These are phyloP conservation scores for Acanthurus leucopareius DNA, from an alignment of 2,797 vertebrate genomes.

Conservation along the genomic window DNA sequence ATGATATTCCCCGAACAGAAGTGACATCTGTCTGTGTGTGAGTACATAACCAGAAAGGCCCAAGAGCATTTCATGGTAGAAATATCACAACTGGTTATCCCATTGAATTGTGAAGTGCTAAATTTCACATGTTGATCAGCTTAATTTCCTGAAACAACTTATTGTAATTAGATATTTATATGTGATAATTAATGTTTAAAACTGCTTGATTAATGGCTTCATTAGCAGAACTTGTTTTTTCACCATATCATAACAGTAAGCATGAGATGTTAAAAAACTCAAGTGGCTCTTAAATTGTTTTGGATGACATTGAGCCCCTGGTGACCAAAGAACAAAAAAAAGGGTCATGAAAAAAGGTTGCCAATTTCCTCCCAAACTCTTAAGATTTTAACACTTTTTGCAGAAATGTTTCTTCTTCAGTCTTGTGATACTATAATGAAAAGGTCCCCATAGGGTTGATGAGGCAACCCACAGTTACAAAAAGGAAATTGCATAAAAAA, in stretches of 20 bases:
- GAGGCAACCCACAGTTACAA: slow-evolving; percentile 6
- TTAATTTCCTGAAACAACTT: slow-evolving; percentile 26
- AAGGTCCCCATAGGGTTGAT: background rate
- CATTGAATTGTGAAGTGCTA: slow-evolving; percentile 13
- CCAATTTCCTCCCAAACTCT: background rate
- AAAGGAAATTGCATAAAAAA: slow-evolving; percentile 21
- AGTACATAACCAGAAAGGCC: slow-evolving; percentile 19
- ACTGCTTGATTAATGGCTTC: slow-evolving; percentile 50
- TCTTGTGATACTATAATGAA: slow-evolving; percentile 3
- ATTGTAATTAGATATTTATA: slow-evolving; percentile 46
- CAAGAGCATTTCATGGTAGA: background rate
- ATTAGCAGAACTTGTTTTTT: slow-evolving; percentile 35
- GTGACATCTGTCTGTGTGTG: slow-evolving; percentile 21
- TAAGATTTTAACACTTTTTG: slow-evolving; percentile 19
- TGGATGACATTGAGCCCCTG: background rate
- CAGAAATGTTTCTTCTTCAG: slow-evolving; percentile 6
- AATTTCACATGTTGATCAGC: slow-evolving; percentile 33
- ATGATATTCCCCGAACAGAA: slow-evolving; percentile 5
- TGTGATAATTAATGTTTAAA: slow-evolving; percentile 55
- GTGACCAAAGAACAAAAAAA: slow-evolving; percentile 17
- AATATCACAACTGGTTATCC: background rate
- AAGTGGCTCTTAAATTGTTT: slow-evolving; percentile 28
- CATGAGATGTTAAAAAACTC: slow-evolving; percentile 33
- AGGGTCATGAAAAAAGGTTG: background rate
- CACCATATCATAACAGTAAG: background rate